phyloP scores from a whole-genome alignment of 2,113 vertebrate species.

The Halichoerus grypus region DNA sequence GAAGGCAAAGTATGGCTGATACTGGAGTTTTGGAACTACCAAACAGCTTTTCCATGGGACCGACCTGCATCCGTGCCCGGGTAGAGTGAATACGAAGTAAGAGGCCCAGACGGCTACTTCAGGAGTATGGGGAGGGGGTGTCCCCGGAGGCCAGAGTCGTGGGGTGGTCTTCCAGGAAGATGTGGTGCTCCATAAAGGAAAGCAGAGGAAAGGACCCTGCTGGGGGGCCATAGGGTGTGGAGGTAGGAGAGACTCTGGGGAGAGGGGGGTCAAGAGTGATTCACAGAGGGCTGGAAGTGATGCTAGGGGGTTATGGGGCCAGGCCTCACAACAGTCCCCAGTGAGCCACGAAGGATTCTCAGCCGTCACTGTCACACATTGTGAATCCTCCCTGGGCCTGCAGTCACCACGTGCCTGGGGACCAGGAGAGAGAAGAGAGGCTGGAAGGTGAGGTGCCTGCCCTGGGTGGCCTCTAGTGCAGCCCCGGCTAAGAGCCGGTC shows the following conservation, averaged over 20 bases:
- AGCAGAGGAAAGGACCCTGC: neutral
- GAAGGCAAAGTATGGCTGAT: neutral
- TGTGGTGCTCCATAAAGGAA: neutral
- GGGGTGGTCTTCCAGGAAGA: neutral
- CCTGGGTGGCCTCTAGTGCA: neutral
- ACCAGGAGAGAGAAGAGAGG: neutral
- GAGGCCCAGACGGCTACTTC: neutral
- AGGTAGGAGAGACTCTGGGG: neutral
- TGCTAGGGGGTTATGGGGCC: neutral
- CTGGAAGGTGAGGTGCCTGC: rapidly evolving
- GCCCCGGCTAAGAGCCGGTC: neutral
- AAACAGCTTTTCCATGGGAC: neutral
- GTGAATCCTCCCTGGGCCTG: neutral
- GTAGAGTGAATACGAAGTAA: neutral
- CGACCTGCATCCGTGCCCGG: neutral
- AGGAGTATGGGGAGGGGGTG: neutral
- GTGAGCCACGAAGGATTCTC: neutral
- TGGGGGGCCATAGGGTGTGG: no score
- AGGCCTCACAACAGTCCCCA: neutral
- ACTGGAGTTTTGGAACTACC: neutral
- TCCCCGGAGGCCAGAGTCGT: neutral
- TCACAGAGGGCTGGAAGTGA: neutral
- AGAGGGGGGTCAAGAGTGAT: neutral
- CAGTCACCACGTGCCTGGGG: neutral
- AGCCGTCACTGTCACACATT: neutral